Percentiles rank a stretch among this genome's conserved stretches.
Evolutionary conservation across 2,797 vertebrate genomes (phyloP).

Genomic region (Syndactyla subalaris): DNA sequence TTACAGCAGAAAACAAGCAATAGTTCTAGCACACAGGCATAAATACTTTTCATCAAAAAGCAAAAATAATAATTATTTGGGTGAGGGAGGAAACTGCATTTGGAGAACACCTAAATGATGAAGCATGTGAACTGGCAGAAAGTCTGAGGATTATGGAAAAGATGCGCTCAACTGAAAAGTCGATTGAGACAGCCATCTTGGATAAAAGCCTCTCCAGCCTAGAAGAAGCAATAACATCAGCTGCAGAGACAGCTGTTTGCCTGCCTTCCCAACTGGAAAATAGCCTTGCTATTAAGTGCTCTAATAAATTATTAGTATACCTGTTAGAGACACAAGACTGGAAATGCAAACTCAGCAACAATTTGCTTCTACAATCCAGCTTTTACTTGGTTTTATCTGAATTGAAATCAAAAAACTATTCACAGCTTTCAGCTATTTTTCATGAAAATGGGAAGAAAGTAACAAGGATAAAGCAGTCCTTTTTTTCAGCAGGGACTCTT

Average conservation of each 20-base stretch:
- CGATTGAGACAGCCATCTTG: background rate
- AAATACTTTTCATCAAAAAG: background rate
- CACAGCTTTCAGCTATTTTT: background rate
- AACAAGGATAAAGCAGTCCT: background rate
- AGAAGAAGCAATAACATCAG: background rate
- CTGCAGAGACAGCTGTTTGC: background rate
- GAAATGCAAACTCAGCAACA: background rate
- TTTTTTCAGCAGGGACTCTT: background rate
- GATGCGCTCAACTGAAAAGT: background rate
- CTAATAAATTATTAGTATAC: slow-evolving; percentile 49
- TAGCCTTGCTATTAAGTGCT: background rate
- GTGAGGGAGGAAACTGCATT: background rate
- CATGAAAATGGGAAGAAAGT: background rate
- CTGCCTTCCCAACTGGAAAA: background rate
- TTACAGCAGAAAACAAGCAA: background rate
- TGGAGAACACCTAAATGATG: background rate
- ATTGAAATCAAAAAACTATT: slow-evolving; percentile 18
- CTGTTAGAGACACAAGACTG: background rate
- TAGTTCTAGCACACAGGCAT: background rate
- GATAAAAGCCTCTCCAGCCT: slow-evolving; percentile 17
- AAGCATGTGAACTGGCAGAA: background rate
- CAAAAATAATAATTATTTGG: background rate
- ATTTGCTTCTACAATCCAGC: background rate
- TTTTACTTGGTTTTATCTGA: background rate
- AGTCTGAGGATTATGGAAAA: background rate